These are phyloP conservation scores for Ascaphus truei DNA, from an alignment of 2,113 vertebrate genomes.

Conservation along the genomic window DNA sequence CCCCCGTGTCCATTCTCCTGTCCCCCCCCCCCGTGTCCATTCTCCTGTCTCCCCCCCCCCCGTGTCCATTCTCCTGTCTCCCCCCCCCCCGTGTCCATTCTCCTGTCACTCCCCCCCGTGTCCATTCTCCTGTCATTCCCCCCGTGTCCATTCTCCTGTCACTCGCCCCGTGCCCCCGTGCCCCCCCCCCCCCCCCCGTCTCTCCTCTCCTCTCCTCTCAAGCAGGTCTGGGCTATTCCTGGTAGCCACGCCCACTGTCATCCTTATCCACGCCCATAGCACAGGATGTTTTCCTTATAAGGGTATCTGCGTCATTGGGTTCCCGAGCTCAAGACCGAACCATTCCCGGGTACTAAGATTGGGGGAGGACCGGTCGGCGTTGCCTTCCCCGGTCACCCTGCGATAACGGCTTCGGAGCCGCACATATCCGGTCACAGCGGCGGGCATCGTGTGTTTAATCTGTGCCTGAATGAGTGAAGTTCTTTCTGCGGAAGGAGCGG, in stretches of 20 bases:
- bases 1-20: too few relatives aligned
- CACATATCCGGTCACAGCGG: too few relatives aligned
- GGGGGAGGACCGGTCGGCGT: not conserved
- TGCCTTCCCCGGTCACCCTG: not conserved
- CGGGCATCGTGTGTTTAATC: too few relatives aligned
- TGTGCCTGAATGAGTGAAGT: too few relatives aligned
- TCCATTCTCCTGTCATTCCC: not conserved
- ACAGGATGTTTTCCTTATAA: constrained; percentile 76
- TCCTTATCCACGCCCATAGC: constrained; percentile 60
- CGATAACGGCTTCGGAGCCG: too few relatives aligned
- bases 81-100: too few relatives aligned
- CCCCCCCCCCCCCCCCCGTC: not conserved
- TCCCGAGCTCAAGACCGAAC: constrained; percentile 55
- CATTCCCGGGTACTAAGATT: constrained; percentile 2
- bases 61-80: too few relatives aligned
- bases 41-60: too few relatives aligned
- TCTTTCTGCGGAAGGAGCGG: too few relatives aligned
- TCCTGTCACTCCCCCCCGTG: not conserved
- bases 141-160: not conserved
- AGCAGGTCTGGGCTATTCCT: constrained; percentile 24
- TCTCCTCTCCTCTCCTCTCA: not conserved
- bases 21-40: too few relatives aligned
- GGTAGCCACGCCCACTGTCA: constrained; percentile 64
- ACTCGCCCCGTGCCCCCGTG: not conserved
- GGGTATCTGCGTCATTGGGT: constrained; percentile 76